Conservation (phyloP, 2,888 invertebrate species). For the Eupithecia centaureata region DNA sequence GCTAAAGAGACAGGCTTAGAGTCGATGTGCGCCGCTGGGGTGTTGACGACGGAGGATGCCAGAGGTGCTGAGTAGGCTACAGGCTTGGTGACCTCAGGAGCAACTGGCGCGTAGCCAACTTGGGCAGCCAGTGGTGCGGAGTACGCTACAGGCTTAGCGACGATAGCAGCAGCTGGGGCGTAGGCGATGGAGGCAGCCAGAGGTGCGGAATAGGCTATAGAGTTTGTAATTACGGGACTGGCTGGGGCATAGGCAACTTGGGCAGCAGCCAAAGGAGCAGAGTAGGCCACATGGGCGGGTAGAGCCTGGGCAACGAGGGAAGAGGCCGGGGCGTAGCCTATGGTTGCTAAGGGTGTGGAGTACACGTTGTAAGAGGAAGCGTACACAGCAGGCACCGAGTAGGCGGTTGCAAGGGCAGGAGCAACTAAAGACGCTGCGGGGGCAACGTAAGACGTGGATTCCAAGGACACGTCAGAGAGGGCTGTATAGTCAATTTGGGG, state of each 20-base stretch:
- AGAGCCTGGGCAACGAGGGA: conserved; percentile 8
- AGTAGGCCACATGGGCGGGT: conserved; percentile 5
- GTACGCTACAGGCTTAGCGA: not conserved
- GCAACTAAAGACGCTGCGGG: conserved; percentile 18
- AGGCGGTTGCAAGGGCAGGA: conserved; percentile 9
- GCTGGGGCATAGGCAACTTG: conserved; percentile 12
- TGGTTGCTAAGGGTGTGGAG: not conserved
- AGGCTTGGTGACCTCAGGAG: too few relatives aligned
- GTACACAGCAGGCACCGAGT: not conserved
- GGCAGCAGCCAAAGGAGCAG: conserved; percentile 10
- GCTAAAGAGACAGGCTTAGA: not conserved
- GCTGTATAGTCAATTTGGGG: conserved; percentile 23
- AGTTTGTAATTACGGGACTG: not conserved
- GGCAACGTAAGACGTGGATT: conserved; percentile 18
- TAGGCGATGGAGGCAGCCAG: not conserved
- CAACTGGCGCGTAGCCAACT: not conserved
- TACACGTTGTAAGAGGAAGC: not conserved
- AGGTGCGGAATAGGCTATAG: conserved; percentile 2
- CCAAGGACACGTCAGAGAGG: conserved; percentile 12
- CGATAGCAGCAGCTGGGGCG: not conserved
- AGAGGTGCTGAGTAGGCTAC: conserved; percentile 1
- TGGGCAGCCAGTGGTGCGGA: not conserved
- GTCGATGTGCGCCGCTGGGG: not conserved
- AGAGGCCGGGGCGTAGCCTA: not conserved
- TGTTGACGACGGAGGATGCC: not conserved